Evolutionary conservation across 2,797 vertebrate genomes (phyloP).

Genomic region (Cirrhinus molitorella): DNA sequence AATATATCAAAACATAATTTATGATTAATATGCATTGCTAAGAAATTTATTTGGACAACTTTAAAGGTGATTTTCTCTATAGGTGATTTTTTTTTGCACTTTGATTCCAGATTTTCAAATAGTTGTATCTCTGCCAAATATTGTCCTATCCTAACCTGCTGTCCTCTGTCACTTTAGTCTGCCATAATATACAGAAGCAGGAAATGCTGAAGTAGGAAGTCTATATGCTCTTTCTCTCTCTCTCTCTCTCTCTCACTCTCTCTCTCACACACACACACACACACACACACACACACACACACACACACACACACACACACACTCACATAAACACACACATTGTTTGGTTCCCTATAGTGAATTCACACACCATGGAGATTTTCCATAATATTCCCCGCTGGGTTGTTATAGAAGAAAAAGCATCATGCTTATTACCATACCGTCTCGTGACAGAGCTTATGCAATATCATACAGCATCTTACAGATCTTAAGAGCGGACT

Average conservation of each 20-base stretch:
- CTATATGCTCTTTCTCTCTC: background rate
- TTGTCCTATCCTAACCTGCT: background rate
- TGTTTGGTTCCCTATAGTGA: constrained; percentile 19
- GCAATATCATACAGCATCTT: constrained; percentile 39
- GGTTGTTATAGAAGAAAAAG: constrained; percentile 11
- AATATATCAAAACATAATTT: no score
- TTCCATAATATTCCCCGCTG: constrained; percentile 37
- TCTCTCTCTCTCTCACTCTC: background rate
- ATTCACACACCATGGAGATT: constrained; percentile 44
- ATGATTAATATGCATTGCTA: no score
- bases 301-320: background rate
- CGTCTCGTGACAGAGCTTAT: constrained; percentile 37
- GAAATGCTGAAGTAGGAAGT: background rate
- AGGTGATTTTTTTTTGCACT: no score
- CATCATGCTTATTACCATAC: constrained; percentile 1
- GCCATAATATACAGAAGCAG: background rate
- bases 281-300: no score
- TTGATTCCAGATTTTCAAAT: no score
- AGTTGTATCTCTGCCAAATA: no score
- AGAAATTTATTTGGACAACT: no score
- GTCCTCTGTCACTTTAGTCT: background rate
- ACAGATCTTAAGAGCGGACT: constrained; percentile 14
- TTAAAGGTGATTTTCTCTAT: no score
- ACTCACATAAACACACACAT: background rate
- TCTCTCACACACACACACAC: no score